Base-by-base conservation (phyloP, 1,140 invertebrate genomes). In the Sminthurides bifidus region DNA sequence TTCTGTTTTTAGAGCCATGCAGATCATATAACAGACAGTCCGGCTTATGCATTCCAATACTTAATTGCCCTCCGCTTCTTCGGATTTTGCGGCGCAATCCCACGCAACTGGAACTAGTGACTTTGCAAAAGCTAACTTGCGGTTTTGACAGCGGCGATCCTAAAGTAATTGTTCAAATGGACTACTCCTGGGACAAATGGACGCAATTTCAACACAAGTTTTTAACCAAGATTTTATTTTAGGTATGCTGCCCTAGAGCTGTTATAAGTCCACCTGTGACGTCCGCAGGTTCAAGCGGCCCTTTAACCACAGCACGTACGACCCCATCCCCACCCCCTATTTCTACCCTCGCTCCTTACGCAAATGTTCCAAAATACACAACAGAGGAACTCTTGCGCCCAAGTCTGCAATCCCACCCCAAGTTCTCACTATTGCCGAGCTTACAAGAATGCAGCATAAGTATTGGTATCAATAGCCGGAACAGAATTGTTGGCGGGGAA, bases 401-500 rank as follows among this genome's bases (percentile, higher is more conserved):
- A n/a, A n/a, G n/a, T 41, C 58, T 58, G n/a, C 29, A 40, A 5
- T 24, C 30, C 2, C 58, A 59, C 55, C 41, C 40, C n/a, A 58
- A 58, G 24, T 64, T 64, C 26, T 29, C 15, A n/a, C 23, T 48
- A 19, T 44, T 64, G 21, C 63, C 63, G 5, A 14, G 33, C 21
- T 38, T 64, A 24, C 56, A 59, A 38, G 41, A 53, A 41, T 64
- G 63, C 23, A 58, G 63, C 17, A n/a, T 8, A 29, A 21, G 37
- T 14, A 21, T 58, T 37, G 26, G 23, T 27, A n/a, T n/a, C n/a
- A n/a, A n/a, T 15, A 21, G 3, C 10, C 10, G 3, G 6, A 27
- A 57, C n/a, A 51, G 59, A 51, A 58, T 64, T 21, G 41, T 64
- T 1, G 63, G 63, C 1, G 63, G 63, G 19, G 54, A 55, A 23